Percentiles rank a stretch among this genome's conserved stretches.
Evolutionary conservation across 2,888 invertebrate species (phyloP).

Genomic region (Ophion ventricosus): DNA sequence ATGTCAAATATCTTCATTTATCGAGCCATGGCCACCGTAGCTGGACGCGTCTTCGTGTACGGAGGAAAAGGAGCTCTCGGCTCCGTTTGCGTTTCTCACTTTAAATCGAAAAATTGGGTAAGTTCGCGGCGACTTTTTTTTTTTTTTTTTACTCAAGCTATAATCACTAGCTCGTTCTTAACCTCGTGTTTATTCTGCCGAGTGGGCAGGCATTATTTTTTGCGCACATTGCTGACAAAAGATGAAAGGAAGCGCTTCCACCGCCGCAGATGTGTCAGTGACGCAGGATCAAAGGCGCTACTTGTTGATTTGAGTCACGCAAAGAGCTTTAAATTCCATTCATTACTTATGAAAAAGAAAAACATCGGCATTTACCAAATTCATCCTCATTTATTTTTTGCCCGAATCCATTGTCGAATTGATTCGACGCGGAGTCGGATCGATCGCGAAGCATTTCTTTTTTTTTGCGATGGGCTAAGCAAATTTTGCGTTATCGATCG

Average conservation of each 20-base stretch:
- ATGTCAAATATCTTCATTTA: conserved; percentile 67
- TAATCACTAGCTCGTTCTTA: not conserved
- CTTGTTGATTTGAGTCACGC: conserved; percentile 60
- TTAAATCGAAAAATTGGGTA: conserved; percentile 95
- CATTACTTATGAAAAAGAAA: not conserved
- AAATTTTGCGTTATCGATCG: conserved; percentile 14
- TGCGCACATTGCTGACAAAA: conserved; percentile 4
- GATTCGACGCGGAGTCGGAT: not conserved
- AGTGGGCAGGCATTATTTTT: not conserved
- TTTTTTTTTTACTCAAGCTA: not conserved
- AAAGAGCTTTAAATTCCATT: not conserved
- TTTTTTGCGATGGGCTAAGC: not conserved
- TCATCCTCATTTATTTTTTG: not conserved
- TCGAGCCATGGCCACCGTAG: conserved; percentile 84
- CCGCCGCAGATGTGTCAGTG: conserved; percentile 24
- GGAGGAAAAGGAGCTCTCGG: conserved; percentile 98
- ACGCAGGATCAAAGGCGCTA: conserved; percentile 29
- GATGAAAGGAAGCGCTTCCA: not conserved
- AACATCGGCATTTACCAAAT: not conserved
- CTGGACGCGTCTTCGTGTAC: conserved; percentile 93
- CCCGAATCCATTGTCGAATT: not conserved
- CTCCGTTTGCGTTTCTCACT: conserved; percentile 93
- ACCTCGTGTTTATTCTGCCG: conserved; percentile 14
- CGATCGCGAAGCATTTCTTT: not conserved
- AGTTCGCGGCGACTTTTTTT: conserved; percentile 77